phyloP scores from a whole-genome alignment of 2,888 invertebrate species.

The Harpagoxenus sublaevis region DNA sequence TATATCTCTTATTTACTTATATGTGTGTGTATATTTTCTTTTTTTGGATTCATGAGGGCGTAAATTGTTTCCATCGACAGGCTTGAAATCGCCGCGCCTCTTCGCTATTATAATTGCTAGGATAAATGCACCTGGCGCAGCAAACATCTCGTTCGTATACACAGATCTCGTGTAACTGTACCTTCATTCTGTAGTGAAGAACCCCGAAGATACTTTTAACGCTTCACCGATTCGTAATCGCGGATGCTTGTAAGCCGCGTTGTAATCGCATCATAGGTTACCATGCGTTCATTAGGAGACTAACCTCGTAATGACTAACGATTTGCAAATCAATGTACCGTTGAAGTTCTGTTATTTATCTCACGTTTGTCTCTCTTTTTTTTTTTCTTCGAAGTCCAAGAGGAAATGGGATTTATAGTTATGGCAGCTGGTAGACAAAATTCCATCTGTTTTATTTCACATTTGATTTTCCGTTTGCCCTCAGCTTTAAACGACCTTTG shows the following conservation, averaged over 20 bases:
- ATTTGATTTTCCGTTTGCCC: slow-evolving; percentile 10
- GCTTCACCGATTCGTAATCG: slow-evolving; percentile 72
- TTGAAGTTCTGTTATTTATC: slow-evolving; percentile 53
- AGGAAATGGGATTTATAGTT: slow-evolving; percentile 25
- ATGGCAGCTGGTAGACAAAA: background rate
- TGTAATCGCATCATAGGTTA: slow-evolving; percentile 41
- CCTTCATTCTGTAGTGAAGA: slow-evolving; percentile 66
- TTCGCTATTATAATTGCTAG: slow-evolving; percentile 55
- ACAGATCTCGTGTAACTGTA: slow-evolving; percentile 70
- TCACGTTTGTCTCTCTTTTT: background rate
- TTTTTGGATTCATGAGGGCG: background rate
- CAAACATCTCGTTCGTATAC: slow-evolving; percentile 47
- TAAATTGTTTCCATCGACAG: slow-evolving; percentile 42
- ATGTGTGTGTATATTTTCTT: too few species aligned
- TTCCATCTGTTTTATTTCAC: slow-evolving; percentile 22
- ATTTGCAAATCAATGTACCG: slow-evolving; percentile 65
- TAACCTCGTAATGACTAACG: slow-evolving; percentile 57
- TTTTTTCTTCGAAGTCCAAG: background rate
- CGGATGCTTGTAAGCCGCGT: slow-evolving; percentile 61
- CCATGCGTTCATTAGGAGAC: slow-evolving; percentile 65
- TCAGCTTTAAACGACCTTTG: background rate
- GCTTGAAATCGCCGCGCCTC: slow-evolving; percentile 39
- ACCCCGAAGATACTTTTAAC: slow-evolving; percentile 73
- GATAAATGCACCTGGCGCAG: slow-evolving; percentile 60
- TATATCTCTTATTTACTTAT: background rate